These are phyloP conservation scores for Fregata magnificens DNA, from an alignment of 2,113 vertebrate genomes.

Conservation along the genomic window DNA sequence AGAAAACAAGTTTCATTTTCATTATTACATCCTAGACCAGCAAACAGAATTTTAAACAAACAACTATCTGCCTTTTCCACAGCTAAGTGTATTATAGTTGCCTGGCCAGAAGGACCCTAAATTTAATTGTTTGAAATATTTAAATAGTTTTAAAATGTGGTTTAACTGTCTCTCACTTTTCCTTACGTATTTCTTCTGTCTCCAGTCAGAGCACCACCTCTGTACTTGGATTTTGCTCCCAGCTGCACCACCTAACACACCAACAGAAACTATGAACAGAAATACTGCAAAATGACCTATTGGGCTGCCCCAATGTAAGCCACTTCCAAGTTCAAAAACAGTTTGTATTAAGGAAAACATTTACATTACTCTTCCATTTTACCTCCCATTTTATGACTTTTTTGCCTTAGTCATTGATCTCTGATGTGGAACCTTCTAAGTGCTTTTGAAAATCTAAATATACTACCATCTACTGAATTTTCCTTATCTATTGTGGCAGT, in stretches of 20 bases:
- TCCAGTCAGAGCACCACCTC: not conserved
- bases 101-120: not conserved
- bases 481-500: not conserved
- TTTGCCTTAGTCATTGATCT: not conserved
- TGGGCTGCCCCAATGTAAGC: not conserved
- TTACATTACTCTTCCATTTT: not conserved
- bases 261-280: not conserved
- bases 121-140: not conserved
- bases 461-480: not conserved
- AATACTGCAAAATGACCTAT: not conserved
- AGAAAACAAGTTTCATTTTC: not conserved
- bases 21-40: not conserved
- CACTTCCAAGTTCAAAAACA: not conserved
- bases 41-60: not conserved
- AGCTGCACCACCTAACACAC: not conserved
- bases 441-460: slow-evolving; percentile 19
- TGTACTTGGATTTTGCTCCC: not conserved
- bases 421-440: not conserved
- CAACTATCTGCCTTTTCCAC: not conserved
- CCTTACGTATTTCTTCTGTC: not conserved
- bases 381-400: not conserved
- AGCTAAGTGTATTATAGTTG: not conserved
- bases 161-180: not conserved
- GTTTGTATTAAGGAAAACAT: not conserved
- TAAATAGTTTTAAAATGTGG: not conserved